These are phyloP conservation scores for Autographa pulchrina DNA, from an alignment of 2,888 invertebrate genomes.

Conservation along the genomic window DNA sequence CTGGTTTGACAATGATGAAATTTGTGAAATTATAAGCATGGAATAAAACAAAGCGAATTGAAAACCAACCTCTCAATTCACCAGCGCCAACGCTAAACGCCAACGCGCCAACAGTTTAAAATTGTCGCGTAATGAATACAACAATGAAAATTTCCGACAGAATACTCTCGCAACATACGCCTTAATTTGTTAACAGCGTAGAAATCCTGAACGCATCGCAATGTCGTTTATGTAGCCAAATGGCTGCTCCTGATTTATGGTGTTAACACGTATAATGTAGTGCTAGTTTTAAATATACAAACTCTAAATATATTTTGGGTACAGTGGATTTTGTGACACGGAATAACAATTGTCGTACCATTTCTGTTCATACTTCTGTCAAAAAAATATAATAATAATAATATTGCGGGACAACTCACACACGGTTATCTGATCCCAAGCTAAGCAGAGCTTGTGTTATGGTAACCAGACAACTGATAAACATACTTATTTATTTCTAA, in stretches of 20 bases:
- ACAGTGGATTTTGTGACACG: too few relatives aligned
- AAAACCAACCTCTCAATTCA: not conserved
- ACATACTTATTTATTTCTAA: too few relatives aligned
- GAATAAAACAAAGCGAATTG: not conserved
- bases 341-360: too few relatives aligned
- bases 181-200: slow-evolving; percentile 32
- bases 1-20: not conserved
- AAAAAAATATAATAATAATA: too few relatives aligned
- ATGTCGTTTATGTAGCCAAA: slow-evolving; percentile 25
- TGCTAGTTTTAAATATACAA: not conserved
- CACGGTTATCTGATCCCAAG: too few relatives aligned
- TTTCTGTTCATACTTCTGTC: too few relatives aligned
- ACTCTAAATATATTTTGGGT: not conserved
- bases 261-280: slow-evolving; percentile 12
- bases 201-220: slow-evolving; percentile 20
- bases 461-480: too few relatives aligned
- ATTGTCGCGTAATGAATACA: not conserved
- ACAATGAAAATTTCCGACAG: slow-evolving; percentile 18
- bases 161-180: slow-evolving; percentile 32
- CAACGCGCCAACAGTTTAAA: not conserved
- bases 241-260: slow-evolving; percentile 14
- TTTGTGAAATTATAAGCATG: not conserved
- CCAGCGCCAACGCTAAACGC: not conserved
- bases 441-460: too few relatives aligned
- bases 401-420: too few relatives aligned